Conservation (phyloP, 2,113 vertebrate species). For the Apeltes quadracus region DNA sequence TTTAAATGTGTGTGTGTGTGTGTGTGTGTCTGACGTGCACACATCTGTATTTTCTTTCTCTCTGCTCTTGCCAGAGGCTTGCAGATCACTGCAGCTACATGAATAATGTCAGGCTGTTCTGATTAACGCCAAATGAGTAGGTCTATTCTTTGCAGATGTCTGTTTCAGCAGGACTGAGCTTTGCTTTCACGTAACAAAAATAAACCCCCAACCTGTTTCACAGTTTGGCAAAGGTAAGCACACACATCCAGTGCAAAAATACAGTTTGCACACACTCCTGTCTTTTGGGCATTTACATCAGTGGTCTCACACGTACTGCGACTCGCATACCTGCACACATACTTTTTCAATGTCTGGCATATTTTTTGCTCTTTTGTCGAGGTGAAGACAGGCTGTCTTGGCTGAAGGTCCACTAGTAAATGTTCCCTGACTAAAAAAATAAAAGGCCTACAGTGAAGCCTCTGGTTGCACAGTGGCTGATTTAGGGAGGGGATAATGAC, state of each 20-base stretch:
- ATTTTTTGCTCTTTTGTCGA: constrained; percentile 52
- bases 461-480: constrained; percentile 48
- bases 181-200: constrained; percentile 74
- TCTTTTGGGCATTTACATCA: constrained; percentile 53
- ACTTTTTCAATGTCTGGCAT: constrained; percentile 59
- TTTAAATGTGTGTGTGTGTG: constrained; percentile 65
- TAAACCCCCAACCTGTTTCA: constrained; percentile 77
- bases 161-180: constrained; percentile 64
- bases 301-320: constrained; percentile 46
- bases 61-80: constrained; percentile 71
- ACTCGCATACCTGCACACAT: constrained; percentile 50
- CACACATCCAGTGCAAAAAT: constrained; percentile 36
- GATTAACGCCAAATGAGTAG: constrained; percentile 80
- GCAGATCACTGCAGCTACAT: constrained; percentile 73
- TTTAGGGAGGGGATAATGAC: constrained; percentile 36
- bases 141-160: constrained; percentile 82
- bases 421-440: constrained; percentile 47
- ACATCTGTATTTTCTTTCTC: constrained; percentile 78
- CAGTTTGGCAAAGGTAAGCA: constrained; percentile 66
- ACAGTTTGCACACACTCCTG: constrained; percentile 41
- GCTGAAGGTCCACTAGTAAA: constrained; percentile 45
- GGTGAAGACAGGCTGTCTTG: constrained; percentile 65
- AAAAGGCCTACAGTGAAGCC: constrained; percentile 27
- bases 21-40: constrained; percentile 45
- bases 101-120: constrained; percentile 79